Conservation (phyloP, 2,888 invertebrate species). For the Nebria brevicollis region DNA sequence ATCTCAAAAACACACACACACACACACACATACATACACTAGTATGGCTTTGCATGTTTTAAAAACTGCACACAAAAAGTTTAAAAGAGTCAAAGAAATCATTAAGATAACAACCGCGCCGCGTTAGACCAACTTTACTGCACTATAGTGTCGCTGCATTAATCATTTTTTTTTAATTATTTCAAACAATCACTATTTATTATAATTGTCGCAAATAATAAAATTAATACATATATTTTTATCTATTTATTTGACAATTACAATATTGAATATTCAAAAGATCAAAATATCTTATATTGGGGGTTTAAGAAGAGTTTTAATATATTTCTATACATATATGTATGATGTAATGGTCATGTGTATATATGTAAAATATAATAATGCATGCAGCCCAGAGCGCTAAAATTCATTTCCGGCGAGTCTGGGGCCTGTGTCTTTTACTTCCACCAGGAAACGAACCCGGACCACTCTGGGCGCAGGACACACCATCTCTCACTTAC, state of each 20-base stretch:
- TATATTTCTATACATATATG: neutral
- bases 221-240: no score
- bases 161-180: neutral
- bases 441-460: constrained; percentile 1
- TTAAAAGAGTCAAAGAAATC: constrained; percentile 1
- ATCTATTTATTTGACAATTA: no score
- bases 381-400: neutral
- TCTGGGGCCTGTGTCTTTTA: neutral
- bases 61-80: neutral
- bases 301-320: neutral
- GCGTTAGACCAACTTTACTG: neutral
- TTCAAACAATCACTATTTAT: no score
- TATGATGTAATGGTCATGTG: neutral
- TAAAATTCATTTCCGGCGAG: constrained; percentile 1
- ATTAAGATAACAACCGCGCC: neutral
- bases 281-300: no score
- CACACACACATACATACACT: neutral
- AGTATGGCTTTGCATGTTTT: neutral
- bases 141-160: neutral
- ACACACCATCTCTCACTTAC: neutral
- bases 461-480: neutral
- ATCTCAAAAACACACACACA: neutral
- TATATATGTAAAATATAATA: constrained; percentile 1
- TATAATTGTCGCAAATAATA: no score
- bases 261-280: no score